These are phyloP conservation scores for Drosophila equinoxialis DNA, from an alignment of 1,140 invertebrate species.

Conservation along the genomic window DNA sequence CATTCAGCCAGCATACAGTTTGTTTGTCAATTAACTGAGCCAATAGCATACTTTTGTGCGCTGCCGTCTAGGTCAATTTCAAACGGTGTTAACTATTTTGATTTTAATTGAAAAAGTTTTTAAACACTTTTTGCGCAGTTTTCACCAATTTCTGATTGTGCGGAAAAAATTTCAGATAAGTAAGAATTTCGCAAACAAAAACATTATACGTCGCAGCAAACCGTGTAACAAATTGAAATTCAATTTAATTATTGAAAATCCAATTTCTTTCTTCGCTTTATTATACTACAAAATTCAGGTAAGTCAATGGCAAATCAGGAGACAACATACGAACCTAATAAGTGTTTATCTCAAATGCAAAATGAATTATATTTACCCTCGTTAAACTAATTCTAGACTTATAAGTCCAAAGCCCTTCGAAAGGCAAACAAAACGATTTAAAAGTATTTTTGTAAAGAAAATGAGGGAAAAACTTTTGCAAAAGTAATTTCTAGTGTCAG, in stretches of 20 bases:
- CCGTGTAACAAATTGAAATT: not conserved
- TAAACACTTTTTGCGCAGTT: slow-evolving; percentile 33
- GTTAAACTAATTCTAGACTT: not conserved
- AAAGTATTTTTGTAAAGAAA: slow-evolving; percentile 26
- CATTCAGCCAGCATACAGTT: not conserved
- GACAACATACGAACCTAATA: not conserved
- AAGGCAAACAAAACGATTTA: slow-evolving; percentile 15
- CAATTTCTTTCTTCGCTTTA: not conserved
- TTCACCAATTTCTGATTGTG: slow-evolving; percentile 12
- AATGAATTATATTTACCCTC: not conserved
- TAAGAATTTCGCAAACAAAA: slow-evolving; percentile 1
- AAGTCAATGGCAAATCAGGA: not conserved
- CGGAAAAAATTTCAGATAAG: slow-evolving; percentile 8
- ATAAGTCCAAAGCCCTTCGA: not conserved
- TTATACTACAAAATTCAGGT: not conserved
- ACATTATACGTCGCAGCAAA: not conserved
- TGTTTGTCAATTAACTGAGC: slow-evolving; percentile 18
- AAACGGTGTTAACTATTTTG: not conserved
- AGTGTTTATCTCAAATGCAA: not conserved
- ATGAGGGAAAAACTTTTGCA: slow-evolving; percentile 13
- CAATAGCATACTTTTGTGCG: slow-evolving; percentile 31
- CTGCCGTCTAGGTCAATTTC: not conserved
- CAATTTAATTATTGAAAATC: not conserved
- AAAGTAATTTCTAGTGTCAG: slow-evolving; percentile 23
- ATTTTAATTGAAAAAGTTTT: slow-evolving; percentile 54